Evolutionary conservation across 1,140 invertebrate genomes (phyloP), one percentile per base, ranked within the genome.

Genomic region (Stegodyphus mimosarum): DNA sequence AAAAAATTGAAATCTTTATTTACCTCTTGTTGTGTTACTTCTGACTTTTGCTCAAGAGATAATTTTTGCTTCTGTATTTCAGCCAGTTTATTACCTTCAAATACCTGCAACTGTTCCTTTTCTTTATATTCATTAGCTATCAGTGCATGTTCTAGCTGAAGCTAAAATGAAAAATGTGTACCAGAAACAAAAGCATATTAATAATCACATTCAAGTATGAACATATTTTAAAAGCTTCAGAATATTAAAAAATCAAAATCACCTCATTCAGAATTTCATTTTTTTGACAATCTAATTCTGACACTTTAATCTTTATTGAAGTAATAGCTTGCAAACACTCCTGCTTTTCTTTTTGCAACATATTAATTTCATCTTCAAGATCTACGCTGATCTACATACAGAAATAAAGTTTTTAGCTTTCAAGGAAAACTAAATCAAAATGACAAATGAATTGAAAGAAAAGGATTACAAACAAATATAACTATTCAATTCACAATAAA

Each of bases 231-330:
- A 33, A n/a, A 33, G 33, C 1, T 60, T 10, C 5, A 60, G 15
- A 60, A 15, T n/a, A 67, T 15, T n/a, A n/a, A n/a, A 18, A n/a
- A 63, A 63, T 17, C 33, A 48, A 15, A 17, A 63, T 84, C 90
- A 96, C 95, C 93, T 95, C 95, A 92, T 94, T 92, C 53, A 95
- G 92, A 33, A 95, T 94, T 90, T 97, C 95, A 89, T 95, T 94
- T 89, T 96, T 95, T 89, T 96, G 95, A 33, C 92, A 93, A 88
- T 96, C 94, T 73, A 96, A 94, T 88, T 96, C 95, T 2, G 93
- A 92, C 86, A 96, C 94, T 89, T 94, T 94, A 85, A 93, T 92
- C 88, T 96, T 96, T 17, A 96, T 90, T 55, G 91, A 90, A 53
- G 93, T 92, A 63, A 95, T 89, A 67, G 87, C 89, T 78, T 89